These are phyloP conservation scores for Bergia sp. DNA, from an alignment of 92 coral and sea anemone species.

Conservation along the genomic window DNA sequence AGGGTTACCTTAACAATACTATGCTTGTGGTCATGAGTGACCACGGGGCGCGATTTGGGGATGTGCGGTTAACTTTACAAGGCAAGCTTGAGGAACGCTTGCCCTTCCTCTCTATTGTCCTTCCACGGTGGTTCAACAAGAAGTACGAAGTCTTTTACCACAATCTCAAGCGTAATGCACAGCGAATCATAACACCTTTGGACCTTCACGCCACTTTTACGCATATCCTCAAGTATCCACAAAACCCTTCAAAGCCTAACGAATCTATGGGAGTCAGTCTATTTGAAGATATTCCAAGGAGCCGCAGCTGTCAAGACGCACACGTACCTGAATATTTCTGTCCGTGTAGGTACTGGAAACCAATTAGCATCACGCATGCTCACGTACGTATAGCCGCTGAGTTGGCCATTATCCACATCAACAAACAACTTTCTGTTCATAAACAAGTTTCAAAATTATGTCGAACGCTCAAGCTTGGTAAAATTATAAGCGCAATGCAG, in stretches of 20 bases:
- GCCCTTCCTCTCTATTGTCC: constrained; percentile 66
- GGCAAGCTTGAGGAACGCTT: constrained; percentile 81
- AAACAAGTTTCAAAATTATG: constrained; percentile 40
- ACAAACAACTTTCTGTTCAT: constrained; percentile 51
- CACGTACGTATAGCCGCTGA: constrained; percentile 61
- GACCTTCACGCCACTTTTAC: constrained; percentile 81
- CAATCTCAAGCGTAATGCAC: constrained; percentile 59
- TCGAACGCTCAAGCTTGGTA: constrained; percentile 45
- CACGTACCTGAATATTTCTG: constrained; percentile 73
- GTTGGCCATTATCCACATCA: constrained; percentile 51
- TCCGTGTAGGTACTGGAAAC: constrained; percentile 67
- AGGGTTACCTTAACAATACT: constrained; percentile 62
- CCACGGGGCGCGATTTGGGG: constrained; percentile 77
- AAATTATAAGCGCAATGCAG: constrained; percentile 65
- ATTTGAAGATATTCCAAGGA: constrained; percentile 54
- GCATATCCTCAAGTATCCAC: constrained; percentile 68
- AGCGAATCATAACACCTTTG: constrained; percentile 64
- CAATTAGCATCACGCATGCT: constrained; percentile 46
- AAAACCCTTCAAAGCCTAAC: constrained; percentile 49
- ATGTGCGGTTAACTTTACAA: constrained; percentile 70
- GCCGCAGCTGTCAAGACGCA: constrained; percentile 65
- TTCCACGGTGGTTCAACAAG: constrained; percentile 59
- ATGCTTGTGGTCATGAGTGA: constrained; percentile 80
- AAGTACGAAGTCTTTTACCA: constrained; percentile 47
- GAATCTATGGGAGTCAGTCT: constrained; percentile 60